Evolutionary conservation across 2,797 vertebrate species (phyloP).

Genomic region (Liparis tanakae): DNA sequence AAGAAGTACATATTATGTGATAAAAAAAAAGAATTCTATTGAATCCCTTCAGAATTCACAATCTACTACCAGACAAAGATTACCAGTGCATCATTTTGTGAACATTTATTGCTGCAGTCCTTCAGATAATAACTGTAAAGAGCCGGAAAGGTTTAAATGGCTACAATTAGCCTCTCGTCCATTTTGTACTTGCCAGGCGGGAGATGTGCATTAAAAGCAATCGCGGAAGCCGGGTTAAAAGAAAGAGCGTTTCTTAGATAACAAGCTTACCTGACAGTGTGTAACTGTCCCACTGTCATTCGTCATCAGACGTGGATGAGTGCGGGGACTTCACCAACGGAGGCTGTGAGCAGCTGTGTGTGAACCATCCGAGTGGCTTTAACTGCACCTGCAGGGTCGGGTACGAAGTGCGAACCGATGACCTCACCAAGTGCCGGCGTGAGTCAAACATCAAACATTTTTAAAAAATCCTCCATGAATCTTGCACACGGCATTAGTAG

Average conservation of each 20-base stretch:
- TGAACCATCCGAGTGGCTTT: slow-evolving; percentile 80
- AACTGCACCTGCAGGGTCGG: slow-evolving; percentile 83
- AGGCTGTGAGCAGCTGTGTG: slow-evolving; percentile 86
- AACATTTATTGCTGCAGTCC: slow-evolving; percentile 3
- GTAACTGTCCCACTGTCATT: slow-evolving; percentile 15
- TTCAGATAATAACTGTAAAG: not conserved
- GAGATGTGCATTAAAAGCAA: not conserved
- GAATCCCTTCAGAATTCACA: not conserved
- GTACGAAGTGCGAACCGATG: slow-evolving; percentile 76
- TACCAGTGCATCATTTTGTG: not conserved
- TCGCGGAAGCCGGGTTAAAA: not conserved
- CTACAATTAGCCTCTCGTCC: not conserved
- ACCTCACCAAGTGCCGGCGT: slow-evolving; percentile 83
- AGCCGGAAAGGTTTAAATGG: not conserved
- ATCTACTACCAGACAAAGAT: slow-evolving; percentile 2
- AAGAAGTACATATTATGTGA: not conserved
- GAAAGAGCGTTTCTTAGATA: not conserved
- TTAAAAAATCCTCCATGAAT: not conserved
- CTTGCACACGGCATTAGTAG: not conserved
- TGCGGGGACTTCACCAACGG: slow-evolving; percentile 84
- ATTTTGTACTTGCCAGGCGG: not conserved
- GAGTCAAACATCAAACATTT: slow-evolving; percentile 60
- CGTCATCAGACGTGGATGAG: slow-evolving; percentile 82
- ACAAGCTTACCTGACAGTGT: not conserved
- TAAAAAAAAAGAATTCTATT: not conserved